Conservation (phyloP, 2,888 invertebrate species). For the Alcis repandata region DNA sequence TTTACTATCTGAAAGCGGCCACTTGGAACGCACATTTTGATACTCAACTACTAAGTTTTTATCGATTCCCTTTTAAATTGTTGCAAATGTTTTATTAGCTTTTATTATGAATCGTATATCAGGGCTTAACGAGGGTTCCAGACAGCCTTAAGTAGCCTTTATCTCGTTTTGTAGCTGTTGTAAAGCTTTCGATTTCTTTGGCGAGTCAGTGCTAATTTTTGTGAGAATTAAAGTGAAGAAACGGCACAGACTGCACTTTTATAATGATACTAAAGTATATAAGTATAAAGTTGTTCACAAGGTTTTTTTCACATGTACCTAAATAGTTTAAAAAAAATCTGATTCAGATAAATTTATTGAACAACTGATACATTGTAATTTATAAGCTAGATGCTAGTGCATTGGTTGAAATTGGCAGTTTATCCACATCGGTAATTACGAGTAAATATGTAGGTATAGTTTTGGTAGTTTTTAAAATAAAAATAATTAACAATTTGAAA, state of each 20-base stretch:
- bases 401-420: too few species aligned
- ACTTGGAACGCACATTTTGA: constrained; percentile 72
- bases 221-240: constrained; percentile 11
- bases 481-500: too few species aligned
- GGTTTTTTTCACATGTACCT: too few species aligned
- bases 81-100: constrained; percentile 84
- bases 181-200: constrained; percentile 63
- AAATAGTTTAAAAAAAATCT: too few species aligned
- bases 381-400: too few species aligned
- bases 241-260: background rate
- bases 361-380: too few species aligned
- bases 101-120: constrained; percentile 85
- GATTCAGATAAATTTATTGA: too few species aligned
- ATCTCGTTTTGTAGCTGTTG: constrained; percentile 77
- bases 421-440: too few species aligned
- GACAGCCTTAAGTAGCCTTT: constrained; percentile 79
- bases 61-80: constrained; percentile 83
- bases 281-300: too few species aligned
- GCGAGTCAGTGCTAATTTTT: constrained; percentile 42
- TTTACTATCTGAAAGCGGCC: constrained; percentile 77
- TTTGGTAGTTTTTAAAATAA: too few species aligned
- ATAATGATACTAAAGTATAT: too few species aligned
- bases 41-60: constrained; percentile 77
- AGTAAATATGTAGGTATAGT: too few species aligned
- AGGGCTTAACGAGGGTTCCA: constrained; percentile 78